phyloP scores from a whole-genome alignment of 2,797 vertebrate genomes.

The Dryobates pubescens region DNA sequence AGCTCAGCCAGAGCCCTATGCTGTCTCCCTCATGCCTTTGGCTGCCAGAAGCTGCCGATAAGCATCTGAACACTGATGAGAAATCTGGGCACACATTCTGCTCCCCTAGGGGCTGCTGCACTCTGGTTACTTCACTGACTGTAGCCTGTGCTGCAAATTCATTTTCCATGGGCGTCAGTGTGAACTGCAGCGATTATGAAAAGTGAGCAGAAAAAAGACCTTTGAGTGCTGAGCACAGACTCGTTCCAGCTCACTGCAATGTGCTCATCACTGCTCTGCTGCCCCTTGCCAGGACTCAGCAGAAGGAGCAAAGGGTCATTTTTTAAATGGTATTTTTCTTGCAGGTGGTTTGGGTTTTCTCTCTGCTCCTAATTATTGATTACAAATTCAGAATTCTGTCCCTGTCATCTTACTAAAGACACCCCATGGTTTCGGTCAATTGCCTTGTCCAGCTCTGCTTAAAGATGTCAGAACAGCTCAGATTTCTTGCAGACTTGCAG shows the following conservation, averaged over 20 bases:
- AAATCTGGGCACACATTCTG: neutral
- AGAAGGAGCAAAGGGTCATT: neutral
- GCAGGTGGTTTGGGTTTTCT: neutral
- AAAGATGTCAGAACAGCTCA: neutral
- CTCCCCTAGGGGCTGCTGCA: neutral
- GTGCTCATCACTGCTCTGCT: neutral
- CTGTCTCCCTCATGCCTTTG: neutral
- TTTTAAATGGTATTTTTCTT: neutral
- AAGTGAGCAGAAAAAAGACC: neutral
- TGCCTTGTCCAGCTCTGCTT: neutral
- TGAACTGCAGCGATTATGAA: neutral
- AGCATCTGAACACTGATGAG: conserved; percentile 15
- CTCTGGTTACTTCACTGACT: neutral
- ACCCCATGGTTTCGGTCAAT: neutral
- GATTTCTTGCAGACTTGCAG: neutral
- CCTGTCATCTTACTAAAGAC: neutral
- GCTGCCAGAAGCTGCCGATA: neutral
- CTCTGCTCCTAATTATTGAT: neutral
- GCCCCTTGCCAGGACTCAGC: neutral
- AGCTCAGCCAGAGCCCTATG: neutral
- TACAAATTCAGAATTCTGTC: neutral
- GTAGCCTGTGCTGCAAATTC: neutral
- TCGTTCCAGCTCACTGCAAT: neutral
- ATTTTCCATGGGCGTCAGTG: neutral
- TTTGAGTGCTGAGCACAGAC: neutral